Percentiles rank a stretch among this genome's conserved stretches.
These are phyloP conservation scores for Cryptocephalus moraei DNA, from an alignment of 2,888 invertebrate species.

Conservation along the genomic window DNA sequence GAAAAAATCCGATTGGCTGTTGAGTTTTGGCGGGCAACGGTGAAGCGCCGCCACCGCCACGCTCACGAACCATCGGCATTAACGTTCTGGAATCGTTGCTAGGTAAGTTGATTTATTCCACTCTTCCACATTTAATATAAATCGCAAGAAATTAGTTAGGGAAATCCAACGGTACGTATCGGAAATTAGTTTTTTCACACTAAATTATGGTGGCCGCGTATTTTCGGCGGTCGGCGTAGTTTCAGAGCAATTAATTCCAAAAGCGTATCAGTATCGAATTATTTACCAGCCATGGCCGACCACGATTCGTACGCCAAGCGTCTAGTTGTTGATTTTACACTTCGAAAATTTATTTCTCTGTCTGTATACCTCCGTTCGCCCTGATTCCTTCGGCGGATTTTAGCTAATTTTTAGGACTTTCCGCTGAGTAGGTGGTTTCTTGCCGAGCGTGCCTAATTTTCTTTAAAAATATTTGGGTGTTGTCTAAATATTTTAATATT, in stretches of 20 bases:
- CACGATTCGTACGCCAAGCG: slow-evolving; percentile 21
- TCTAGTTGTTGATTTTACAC: slow-evolving; percentile 14
- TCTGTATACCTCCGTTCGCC: slow-evolving; percentile 7
- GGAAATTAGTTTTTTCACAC: slow-evolving; percentile 34
- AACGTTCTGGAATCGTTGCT: slow-evolving; percentile 17
- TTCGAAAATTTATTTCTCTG: slow-evolving; percentile 34
- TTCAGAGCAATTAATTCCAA: slow-evolving; percentile 29
- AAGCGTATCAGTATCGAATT: slow-evolving; percentile 26
- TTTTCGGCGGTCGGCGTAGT: slow-evolving; percentile 17
- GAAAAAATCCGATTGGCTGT: slow-evolving; percentile 24
- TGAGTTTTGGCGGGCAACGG: slow-evolving; percentile 32
- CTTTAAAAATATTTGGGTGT: slow-evolving; percentile 36
- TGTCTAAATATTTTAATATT: slow-evolving; percentile 35
- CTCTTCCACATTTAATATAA: slow-evolving; percentile 33
- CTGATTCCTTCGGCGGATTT: slow-evolving; percentile 19
- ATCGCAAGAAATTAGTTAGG: slow-evolving; percentile 30
- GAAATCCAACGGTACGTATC: background rate
- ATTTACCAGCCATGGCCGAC: slow-evolving; percentile 32
- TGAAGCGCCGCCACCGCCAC: slow-evolving; percentile 32
- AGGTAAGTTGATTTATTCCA: slow-evolving; percentile 32
- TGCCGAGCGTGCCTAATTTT: slow-evolving; percentile 9
- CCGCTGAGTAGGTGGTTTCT: slow-evolving; percentile 15
- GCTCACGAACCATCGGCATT: slow-evolving; percentile 23
- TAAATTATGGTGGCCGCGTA: slow-evolving; percentile 28
- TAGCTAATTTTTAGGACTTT: slow-evolving; percentile 27